These are phyloP conservation scores for Cryptocephalus moraei DNA, from an alignment of 2,888 invertebrate genomes.

Conservation along the genomic window DNA sequence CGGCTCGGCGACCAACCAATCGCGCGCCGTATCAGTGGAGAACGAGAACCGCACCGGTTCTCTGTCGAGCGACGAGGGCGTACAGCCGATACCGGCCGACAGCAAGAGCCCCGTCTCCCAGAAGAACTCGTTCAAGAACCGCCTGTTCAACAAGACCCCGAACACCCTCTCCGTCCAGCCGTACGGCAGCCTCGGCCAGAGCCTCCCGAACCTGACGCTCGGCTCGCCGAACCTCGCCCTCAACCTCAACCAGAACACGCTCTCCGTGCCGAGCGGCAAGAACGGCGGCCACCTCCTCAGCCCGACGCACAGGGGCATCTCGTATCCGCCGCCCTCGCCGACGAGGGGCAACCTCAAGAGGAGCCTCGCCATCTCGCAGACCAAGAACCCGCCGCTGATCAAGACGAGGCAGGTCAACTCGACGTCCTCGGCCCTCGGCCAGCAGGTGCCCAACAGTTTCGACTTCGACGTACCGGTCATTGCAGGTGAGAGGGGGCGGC, in stretches of 20 bases:
- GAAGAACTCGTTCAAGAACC: constrained; percentile 34
- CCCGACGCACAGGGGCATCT: constrained; percentile 60
- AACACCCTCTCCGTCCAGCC: constrained; percentile 70
- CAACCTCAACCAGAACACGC: constrained; percentile 41
- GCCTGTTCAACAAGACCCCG: constrained; percentile 43
- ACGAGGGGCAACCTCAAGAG: constrained; percentile 54
- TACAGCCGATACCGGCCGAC: constrained; percentile 37
- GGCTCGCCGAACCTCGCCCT: constrained; percentile 35
- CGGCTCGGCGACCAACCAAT: constrained; percentile 39
- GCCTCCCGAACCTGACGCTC: constrained; percentile 63
- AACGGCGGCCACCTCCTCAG: constrained; percentile 40
- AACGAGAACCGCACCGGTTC: constrained; percentile 54
- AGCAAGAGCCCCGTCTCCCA: constrained; percentile 36
- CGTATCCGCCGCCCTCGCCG: constrained; percentile 76
- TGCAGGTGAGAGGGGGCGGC: constrained; percentile 33
- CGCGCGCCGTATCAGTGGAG: constrained; percentile 50
- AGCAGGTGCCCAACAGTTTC: constrained; percentile 33
- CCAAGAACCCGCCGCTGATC: constrained; percentile 69
- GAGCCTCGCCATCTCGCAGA: constrained; percentile 61
- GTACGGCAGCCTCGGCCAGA: constrained; percentile 60
- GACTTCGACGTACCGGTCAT: constrained; percentile 43
- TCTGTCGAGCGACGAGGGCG: constrained; percentile 54
- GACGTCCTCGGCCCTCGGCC: constrained; percentile 28
- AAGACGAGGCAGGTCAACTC: constrained; percentile 69
- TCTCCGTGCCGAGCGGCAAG: constrained; percentile 44